A percentile compares a stretch with the other conserved stretches of the same genome.
Evolutionary conservation across 2,113 vertebrate species (phyloP).

Genomic region (Charina bottae): DNA sequence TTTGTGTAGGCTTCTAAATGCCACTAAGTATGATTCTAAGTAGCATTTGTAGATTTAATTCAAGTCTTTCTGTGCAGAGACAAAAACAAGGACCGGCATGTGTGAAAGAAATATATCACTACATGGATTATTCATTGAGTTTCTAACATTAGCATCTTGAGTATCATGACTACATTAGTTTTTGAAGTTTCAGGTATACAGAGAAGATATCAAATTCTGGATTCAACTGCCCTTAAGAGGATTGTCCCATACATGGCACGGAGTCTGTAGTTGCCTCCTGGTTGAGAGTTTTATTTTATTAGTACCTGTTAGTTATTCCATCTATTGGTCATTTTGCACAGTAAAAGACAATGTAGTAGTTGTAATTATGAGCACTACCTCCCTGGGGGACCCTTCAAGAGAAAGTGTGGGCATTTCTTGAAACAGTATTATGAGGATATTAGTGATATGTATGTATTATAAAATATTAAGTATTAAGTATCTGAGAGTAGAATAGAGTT

Average conservation of each 20-base stretch:
- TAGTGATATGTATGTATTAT: not conserved
- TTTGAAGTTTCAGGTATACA: slow-evolving; percentile 18
- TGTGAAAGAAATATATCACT: not conserved
- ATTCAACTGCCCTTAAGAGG: not conserved
- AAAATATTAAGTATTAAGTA: not conserved
- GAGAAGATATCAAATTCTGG: slow-evolving; percentile 8
- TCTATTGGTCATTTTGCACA: not conserved
- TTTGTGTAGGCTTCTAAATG: not conserved
- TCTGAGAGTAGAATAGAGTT: not conserved
- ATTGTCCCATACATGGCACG: not conserved
- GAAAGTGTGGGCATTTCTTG: not conserved
- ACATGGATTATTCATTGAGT: slow-evolving; percentile 19
- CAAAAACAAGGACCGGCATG: not conserved
- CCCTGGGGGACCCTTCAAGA: not conserved
- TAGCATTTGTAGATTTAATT: slow-evolving; percentile 3
- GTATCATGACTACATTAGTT: slow-evolving; percentile 13
- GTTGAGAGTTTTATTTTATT: not conserved
- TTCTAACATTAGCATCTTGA: slow-evolving; percentile 6
- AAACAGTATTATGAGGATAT: not conserved
- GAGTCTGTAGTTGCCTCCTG: not conserved
- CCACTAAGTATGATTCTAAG: not conserved
- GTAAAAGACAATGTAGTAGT: not conserved
- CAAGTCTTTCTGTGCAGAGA: not conserved
- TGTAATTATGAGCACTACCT: not conserved
- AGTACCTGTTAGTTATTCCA: not conserved